These are phyloP conservation scores for Pandemis heparana DNA, from an alignment of 2,888 invertebrate species.

Conservation along the genomic window DNA sequence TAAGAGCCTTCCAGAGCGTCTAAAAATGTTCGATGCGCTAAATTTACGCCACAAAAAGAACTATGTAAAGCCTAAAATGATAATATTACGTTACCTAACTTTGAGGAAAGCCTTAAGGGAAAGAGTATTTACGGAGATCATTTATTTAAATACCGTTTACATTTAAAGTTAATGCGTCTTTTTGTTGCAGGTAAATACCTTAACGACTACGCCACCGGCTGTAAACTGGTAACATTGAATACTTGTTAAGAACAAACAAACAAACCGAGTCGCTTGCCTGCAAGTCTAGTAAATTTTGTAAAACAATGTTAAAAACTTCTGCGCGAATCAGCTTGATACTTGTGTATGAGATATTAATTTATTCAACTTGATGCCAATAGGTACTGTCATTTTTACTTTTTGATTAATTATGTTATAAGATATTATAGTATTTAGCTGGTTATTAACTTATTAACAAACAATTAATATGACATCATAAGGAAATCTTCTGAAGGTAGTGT, in stretches of 20 bases:
- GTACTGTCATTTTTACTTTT: not conserved
- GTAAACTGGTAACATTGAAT: slow-evolving; percentile 19
- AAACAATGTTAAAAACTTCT: slow-evolving; percentile 7
- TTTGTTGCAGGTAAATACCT: slow-evolving; percentile 37
- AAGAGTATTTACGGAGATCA: not conserved
- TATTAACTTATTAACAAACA: no score
- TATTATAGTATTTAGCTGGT: no score
- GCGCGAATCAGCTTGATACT: not conserved
- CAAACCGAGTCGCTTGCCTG: slow-evolving; percentile 11
- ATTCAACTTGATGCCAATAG: no score
- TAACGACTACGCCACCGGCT: slow-evolving; percentile 8
- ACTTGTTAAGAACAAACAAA: slow-evolving; percentile 9
- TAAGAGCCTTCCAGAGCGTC: not conserved
- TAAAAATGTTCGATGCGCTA: slow-evolving; percentile 42
- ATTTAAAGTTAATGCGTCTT: slow-evolving; percentile 17
- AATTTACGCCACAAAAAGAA: slow-evolving; percentile 36
- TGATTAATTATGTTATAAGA: no score
- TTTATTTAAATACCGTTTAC: not conserved
- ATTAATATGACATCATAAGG: no score
- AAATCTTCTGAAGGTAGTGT: no score
- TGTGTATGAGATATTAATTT: slow-evolving; percentile 10
- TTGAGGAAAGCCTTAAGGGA: not conserved
- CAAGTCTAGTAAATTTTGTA: not conserved
- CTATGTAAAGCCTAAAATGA: not conserved
- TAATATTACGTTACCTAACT: slow-evolving; percentile 1